phyloP scores from a whole-genome alignment of 53 echinoderm and acorn worm genomes.

The Astropecten irregularis region DNA sequence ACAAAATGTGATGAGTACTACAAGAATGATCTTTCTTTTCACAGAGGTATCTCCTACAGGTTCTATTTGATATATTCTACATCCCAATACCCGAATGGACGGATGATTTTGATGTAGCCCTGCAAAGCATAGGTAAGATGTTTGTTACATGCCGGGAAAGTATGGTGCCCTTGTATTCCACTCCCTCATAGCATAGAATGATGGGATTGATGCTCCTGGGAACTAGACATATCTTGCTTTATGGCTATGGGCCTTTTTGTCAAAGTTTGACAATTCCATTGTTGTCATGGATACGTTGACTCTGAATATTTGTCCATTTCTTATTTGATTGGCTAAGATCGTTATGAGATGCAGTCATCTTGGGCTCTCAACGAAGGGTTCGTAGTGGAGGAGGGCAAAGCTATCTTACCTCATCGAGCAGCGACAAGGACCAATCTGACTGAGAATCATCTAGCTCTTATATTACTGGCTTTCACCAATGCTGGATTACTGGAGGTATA shows the following conservation, averaged over 20 bases:
- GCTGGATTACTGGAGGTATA: constrained; percentile 93
- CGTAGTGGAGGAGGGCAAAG: constrained; percentile 85
- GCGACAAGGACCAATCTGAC: constrained; percentile 90
- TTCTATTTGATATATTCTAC: constrained; percentile 88
- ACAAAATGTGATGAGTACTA: no score
- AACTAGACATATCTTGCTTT: neutral
- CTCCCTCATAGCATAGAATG: no score
- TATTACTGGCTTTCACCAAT: constrained; percentile 90
- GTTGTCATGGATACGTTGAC: no score
- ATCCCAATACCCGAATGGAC: constrained; percentile 91
- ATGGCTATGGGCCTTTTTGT: no score
- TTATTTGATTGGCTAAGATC: no score
- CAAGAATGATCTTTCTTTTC: no score
- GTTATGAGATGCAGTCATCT: constrained; percentile 72
- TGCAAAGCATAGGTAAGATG: constrained; percentile 91
- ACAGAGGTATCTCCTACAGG: constrained; percentile 84
- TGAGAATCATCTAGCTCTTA: constrained; percentile 89
- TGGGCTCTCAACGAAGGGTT: constrained; percentile 85
- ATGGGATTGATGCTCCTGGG: no score
- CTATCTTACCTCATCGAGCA: constrained; percentile 86
- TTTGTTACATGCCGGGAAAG: no score
- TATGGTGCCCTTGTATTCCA: no score
- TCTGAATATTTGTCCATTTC: no score
- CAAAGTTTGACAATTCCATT: no score
- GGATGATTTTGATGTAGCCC: constrained; percentile 74